Base-by-base conservation (phyloP, 2,797 vertebrate genomes). In the Phoxinus dragarum region DNA sequence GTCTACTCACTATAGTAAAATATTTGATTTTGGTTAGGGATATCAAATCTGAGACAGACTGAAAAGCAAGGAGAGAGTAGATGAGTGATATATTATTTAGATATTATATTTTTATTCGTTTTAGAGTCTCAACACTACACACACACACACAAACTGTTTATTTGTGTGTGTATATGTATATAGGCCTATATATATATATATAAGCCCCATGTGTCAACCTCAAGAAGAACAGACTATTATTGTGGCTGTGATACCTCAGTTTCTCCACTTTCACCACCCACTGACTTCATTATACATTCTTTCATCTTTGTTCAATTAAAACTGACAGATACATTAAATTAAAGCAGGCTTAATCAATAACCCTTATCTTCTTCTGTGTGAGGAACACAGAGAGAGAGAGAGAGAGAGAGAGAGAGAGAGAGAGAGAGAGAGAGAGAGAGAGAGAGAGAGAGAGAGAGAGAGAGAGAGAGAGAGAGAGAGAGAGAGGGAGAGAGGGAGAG, bases 291-390 rank as follows among this genome's bases (percentile, higher is more conserved):
- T 79, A 61, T 40, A 64, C 47, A 52, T 38, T 21, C 27, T 79
- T 86, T 79, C 73, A 88, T 88, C 80, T 61, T 66, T 76, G 77
- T 85, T 85, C 84, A 82, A 80, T 89, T 82, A 88, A 82, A 86
- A 84, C 42, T 16, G 47, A 61, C 81, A 80, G 77, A 79, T 75
- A 84, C 85, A 72, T 66, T 61, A 82, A 82, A 86, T 86, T 77
- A 86, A 74, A 86, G 68, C 64, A 40, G 59, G 68, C 40, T 64
- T 71, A 71, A 87, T 85, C 86, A 84, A 84, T 76, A 64, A 31
- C 47, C 31, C 72, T 81, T 23, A 76, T 77, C 73, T 47, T 56
- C 16, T 78, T 56, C 38, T 71, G 47, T 47, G 77, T 61, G 72
- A 74, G 17, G 49, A 69, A 21, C 27, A 87, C 31, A 80, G 47